Evolutionary conservation across 2,113 vertebrate species (phyloP).

Genomic region (Hippocampus comes): DNA sequence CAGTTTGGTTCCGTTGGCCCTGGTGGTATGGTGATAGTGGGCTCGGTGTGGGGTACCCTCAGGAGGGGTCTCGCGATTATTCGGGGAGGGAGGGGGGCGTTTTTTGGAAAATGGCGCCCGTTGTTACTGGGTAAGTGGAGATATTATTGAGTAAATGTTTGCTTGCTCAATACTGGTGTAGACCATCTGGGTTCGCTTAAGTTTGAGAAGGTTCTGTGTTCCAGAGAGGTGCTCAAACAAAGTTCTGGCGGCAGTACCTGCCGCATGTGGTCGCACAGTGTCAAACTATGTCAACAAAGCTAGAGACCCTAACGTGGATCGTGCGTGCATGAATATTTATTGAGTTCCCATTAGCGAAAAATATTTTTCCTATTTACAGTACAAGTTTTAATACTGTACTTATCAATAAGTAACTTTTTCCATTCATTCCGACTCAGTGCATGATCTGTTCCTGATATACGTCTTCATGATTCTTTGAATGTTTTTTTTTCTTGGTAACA

Average conservation of each 20-base stretch:
- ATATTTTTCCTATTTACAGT: not conserved
- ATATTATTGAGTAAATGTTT: conserved; percentile 41
- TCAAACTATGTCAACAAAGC: not conserved
- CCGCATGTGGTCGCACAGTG: not conserved
- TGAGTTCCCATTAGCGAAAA: not conserved
- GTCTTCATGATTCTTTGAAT: not conserved
- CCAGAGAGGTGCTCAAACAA: not conserved
- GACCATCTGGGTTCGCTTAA: not conserved
- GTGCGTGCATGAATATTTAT: not conserved
- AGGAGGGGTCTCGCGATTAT: conserved; percentile 72
- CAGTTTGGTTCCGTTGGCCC: conserved; percentile 38
- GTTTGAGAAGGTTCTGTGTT: no score
- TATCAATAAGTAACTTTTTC: not conserved
- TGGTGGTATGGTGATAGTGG: conserved; percentile 14
- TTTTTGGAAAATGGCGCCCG: conserved; percentile 97
- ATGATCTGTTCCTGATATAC: not conserved
- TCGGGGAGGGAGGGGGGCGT: conserved; percentile 74
- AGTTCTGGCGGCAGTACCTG: not conserved
- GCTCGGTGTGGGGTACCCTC: conserved; percentile 16
- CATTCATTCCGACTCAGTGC: not conserved
- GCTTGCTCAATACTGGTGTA: not conserved
- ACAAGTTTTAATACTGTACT: not conserved
- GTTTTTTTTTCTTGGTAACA: not conserved
- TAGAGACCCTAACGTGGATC: not conserved
- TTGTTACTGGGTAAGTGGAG: conserved; percentile 94